Conservation (phyloP, 2,888 invertebrate species). For the Pterostichus madidus region DNA sequence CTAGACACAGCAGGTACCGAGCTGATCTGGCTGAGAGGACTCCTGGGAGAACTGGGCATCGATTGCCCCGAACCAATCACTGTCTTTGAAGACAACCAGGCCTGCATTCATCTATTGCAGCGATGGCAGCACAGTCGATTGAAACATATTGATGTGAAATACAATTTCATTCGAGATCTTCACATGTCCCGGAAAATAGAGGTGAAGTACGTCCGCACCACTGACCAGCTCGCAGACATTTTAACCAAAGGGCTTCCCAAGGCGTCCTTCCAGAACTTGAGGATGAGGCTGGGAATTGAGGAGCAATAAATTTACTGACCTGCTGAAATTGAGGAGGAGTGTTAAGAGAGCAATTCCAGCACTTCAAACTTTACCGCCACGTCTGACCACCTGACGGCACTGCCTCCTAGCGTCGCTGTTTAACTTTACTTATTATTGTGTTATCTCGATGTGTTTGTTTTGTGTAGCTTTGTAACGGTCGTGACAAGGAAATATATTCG, state of each 20-base stretch:
- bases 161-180: constrained; percentile 52
- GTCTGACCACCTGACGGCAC: no score
- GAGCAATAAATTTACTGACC: no score
- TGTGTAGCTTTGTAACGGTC: no score
- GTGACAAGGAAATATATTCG: no score
- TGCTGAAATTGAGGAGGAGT: no score
- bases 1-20: constrained; percentile 70
- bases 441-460: no score
- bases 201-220: constrained; percentile 37
- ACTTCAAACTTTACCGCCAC: no score
- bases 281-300: not conserved
- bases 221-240: constrained; percentile 62
- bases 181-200: not conserved
- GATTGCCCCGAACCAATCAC: not conserved
- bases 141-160: constrained; percentile 61
- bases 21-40: constrained; percentile 69
- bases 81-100: constrained; percentile 54
- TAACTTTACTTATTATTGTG: no score
- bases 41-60: constrained; percentile 68
- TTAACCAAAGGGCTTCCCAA: constrained; percentile 41
- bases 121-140: constrained; percentile 32
- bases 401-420: no score
- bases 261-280: not conserved
- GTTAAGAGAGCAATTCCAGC: no score
- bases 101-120: constrained; percentile 45